Evolutionary conservation across 2,113 vertebrate genomes (phyloP), one percentile per base, ranked within the genome.

Genomic region (Python bivittatus): DNA sequence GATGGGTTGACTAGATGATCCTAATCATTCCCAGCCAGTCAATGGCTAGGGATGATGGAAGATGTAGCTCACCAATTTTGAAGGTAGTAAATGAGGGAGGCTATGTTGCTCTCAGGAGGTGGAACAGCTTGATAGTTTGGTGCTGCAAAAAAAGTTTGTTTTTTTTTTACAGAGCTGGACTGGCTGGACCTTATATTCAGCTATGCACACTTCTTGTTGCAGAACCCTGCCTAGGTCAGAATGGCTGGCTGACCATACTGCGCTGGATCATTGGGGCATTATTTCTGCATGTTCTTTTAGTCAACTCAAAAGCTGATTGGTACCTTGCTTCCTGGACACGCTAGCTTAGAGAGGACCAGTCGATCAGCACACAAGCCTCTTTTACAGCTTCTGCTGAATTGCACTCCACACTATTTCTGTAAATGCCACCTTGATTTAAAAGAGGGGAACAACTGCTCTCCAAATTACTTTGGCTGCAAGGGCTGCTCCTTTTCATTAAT

Each of bases 401-500:
- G 60, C 64, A 83, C 54, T 79, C n/a, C 68, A 79, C 23, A 52
- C 89, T 48, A 29, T n/a, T 33, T 54, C 61, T 89, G 53, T 42
- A 56, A 54, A 89, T 29, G 72, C 42, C 9, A 15, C 17, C 52
- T 44, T 64, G 72, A 22, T 53, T 33, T 22, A 29, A 13, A 92
- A 42, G 0, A 58, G 42, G 12, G 52, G 13, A 84, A 13, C 44
- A 0, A 44, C 17, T 1, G 0, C 44, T 6, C 72, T 68, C 29
- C 11, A 22, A 48, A 54, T 57, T 90, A 91, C 89, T 88, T 9
- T 42, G 54, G 0, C 22, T 33, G 85, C 85, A 38, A 90, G 61
- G 85, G 88, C 4, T 0, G 13, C n/a, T 54, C 90, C 68, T 91
- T 93, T 91, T 61, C 88, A 92, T 89, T 92, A 84, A 91, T 88